phyloP scores from a whole-genome alignment of 2,888 invertebrate genomes.

The Lymantria dispar region DNA sequence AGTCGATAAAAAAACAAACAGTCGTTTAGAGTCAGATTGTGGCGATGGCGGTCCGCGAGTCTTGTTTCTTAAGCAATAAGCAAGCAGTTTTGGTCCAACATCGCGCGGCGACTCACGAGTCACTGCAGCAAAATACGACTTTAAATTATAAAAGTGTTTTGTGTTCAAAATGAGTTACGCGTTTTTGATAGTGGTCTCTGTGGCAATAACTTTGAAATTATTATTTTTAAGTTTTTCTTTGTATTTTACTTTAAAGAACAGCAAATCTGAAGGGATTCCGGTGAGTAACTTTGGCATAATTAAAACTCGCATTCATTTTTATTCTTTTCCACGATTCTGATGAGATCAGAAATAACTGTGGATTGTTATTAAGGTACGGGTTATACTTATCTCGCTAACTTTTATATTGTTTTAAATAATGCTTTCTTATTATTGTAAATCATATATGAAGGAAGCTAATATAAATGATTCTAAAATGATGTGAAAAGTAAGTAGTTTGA shows the following conservation, averaged over 20 bases:
- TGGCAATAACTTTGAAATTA: slow-evolving; percentile 66
- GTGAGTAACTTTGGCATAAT: slow-evolving; percentile 40
- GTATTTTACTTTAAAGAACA: slow-evolving; percentile 60
- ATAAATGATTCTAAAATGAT: too few species aligned
- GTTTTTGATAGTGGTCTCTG: slow-evolving; percentile 69
- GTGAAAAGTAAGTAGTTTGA: neutral
- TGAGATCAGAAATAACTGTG: too few species aligned
- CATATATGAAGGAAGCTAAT: too few species aligned
- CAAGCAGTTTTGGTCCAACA: slow-evolving; percentile 54
- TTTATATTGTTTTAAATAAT: slow-evolving; percentile 2
- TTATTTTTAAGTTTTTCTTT: slow-evolving; percentile 70
- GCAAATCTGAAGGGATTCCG: slow-evolving; percentile 37
- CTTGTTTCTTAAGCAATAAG: slow-evolving; percentile 30
- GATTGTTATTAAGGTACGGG: too few species aligned
- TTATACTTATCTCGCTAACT: too few species aligned
- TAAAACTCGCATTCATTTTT: slow-evolving; percentile 15
- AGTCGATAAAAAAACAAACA: slow-evolving; percentile 60
- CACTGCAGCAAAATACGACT: slow-evolving; percentile 3
- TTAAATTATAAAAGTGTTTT: neutral
- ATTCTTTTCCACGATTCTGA: slow-evolving; percentile 1
- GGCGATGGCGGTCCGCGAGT: slow-evolving; percentile 19
- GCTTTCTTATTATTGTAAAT: too few species aligned
- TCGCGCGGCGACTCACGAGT: slow-evolving; percentile 34
- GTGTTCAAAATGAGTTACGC: slow-evolving; percentile 51
- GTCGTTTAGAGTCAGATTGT: slow-evolving; percentile 36